Percentiles rank a stretch among this genome's conserved stretches.
Evolutionary conservation across 2,797 vertebrate genomes (phyloP).

Genomic region (Scolopax bukidnonensis): DNA sequence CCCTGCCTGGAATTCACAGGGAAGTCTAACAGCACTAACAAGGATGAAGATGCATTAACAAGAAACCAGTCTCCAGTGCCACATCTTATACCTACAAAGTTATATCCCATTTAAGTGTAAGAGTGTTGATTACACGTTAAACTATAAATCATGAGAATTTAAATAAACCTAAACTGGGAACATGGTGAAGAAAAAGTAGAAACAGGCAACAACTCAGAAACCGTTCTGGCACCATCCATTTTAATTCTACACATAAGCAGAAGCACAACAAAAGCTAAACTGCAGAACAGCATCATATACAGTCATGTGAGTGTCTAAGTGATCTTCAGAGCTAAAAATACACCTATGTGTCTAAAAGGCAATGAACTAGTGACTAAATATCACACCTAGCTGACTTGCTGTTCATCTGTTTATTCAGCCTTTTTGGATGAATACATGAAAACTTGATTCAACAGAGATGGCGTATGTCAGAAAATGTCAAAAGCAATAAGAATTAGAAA

Average conservation of each 20-base stretch:
- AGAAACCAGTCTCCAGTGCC: not conserved
- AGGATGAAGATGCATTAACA: not conserved
- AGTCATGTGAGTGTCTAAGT: not conserved
- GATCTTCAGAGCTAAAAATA: not conserved
- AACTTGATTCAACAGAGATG: not conserved
- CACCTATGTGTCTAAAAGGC: not conserved
- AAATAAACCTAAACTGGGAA: not conserved
- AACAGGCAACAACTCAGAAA: not conserved
- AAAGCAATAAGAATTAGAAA: not conserved
- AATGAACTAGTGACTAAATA: not conserved
- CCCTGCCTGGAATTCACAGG: not conserved
- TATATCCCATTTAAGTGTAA: not conserved
- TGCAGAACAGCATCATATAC: not conserved
- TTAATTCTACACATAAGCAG: not conserved
- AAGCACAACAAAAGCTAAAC: not conserved
- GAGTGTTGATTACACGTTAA: not conserved
- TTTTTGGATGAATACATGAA: not conserved
- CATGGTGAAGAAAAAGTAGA: not conserved
- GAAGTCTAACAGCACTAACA: not conserved
- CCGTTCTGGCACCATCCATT: fast-evolving
- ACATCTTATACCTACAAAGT: not conserved
- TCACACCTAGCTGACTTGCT: not conserved
- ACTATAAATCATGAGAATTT: not conserved
- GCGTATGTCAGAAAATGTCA: not conserved
- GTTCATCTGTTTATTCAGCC: not conserved